phyloP scores from a whole-genome alignment of 1,140 invertebrate species.

The Drosophila hydei region DNA sequence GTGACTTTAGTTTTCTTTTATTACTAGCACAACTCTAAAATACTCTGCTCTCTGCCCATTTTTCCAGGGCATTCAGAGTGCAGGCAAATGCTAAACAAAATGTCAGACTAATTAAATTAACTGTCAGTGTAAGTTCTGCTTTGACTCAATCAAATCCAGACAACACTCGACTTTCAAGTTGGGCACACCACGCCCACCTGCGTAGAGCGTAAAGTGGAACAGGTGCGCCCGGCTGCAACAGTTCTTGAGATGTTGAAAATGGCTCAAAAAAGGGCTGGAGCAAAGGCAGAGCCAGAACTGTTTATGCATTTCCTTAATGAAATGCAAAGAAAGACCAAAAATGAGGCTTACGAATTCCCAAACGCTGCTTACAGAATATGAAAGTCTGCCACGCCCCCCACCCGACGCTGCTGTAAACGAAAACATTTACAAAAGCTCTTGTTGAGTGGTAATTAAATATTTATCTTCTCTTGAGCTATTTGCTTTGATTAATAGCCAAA shows the following conservation, averaged over 20 bases:
- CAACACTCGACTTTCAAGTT: conserved; percentile 3
- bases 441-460: conserved; percentile 66
- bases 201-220: background rate
- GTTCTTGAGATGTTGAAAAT: conserved; percentile 28
- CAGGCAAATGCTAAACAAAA: conserved; percentile 19
- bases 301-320: conserved; percentile 70
- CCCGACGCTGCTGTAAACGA: conserved; percentile 10
- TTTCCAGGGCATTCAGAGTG: conserved; percentile 12
- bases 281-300: conserved; percentile 20
- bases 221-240: conserved; percentile 31
- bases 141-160: conserved; percentile 33
- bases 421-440: conserved; percentile 44
- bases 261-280: background rate
- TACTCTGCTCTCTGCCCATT: background rate
- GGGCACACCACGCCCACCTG: conserved; percentile 2
- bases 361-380: conserved; percentile 33
- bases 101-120: conserved; percentile 57
- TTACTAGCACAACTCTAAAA: background rate
- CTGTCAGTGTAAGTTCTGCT: conserved; percentile 31
- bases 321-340: conserved; percentile 60
- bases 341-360: conserved; percentile 24
- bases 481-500: conserved; percentile 64
- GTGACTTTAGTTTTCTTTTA: too few species aligned
- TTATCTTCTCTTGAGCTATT: conserved; percentile 58
- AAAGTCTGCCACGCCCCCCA: conserved; percentile 4